Conservation (phyloP, 2,797 vertebrate species). For the Neoniphon sammara region DNA sequence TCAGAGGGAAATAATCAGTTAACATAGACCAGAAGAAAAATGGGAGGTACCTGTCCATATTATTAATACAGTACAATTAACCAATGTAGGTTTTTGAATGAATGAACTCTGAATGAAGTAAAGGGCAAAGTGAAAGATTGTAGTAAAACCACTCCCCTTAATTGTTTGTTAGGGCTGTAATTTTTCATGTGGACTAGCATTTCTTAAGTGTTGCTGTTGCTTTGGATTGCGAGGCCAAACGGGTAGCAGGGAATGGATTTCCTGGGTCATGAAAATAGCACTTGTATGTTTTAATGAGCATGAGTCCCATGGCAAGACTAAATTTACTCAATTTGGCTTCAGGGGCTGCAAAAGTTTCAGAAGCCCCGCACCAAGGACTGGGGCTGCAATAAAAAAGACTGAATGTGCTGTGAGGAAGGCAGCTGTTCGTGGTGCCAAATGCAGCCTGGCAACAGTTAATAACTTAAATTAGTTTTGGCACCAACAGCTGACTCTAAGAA, state of each 20-base stretch:
- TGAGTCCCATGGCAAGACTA: conserved; percentile 42
- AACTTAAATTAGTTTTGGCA: conserved; percentile 74
- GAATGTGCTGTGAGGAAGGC: conserved; percentile 54
- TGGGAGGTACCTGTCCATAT: too few relatives aligned
- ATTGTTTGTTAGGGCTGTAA: too few relatives aligned
- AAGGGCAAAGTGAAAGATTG: too few relatives aligned
- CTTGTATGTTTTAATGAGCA: conserved; percentile 39
- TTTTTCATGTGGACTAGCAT: too few relatives aligned
- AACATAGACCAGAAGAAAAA: not conserved
- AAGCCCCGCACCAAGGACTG: conserved; percentile 32
- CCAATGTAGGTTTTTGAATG: too few relatives aligned
- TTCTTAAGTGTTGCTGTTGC: not conserved
- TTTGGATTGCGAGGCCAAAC: not conserved
- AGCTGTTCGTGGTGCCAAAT: conserved; percentile 66
- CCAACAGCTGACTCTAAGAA: conserved; percentile 64
- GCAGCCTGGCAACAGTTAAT: conserved; percentile 65
- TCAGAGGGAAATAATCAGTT: not conserved
- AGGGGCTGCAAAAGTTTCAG: conserved; percentile 26
- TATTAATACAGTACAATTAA: too few relatives aligned
- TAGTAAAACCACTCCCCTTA: too few relatives aligned
- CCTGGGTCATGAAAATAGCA: conserved; percentile 19
- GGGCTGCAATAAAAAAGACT: conserved; percentile 48
- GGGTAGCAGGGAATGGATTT: not conserved
- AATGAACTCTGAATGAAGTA: too few relatives aligned
- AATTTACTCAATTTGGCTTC: conserved; percentile 45